Conservation (phyloP, 2,888 invertebrate genomes). For the Conistra vaccinii region DNA sequence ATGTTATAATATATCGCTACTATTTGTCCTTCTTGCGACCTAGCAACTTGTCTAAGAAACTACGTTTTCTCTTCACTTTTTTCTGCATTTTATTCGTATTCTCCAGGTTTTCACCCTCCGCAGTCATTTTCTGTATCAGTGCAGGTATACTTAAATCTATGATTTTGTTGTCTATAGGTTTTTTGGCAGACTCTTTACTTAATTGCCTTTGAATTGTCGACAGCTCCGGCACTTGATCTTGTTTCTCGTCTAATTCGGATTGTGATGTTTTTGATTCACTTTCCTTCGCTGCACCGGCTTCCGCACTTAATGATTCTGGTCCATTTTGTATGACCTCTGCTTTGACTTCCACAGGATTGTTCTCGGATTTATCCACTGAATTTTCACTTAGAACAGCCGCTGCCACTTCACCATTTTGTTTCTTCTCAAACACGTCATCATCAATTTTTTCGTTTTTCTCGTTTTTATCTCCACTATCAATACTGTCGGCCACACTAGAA, state of each 20-base stretch:
- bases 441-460: constrained; percentile 75
- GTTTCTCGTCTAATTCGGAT: constrained; percentile 83
- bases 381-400: constrained; percentile 61
- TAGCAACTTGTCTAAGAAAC: constrained; percentile 87
- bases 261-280: constrained; percentile 79
- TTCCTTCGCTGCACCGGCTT: constrained; percentile 65
- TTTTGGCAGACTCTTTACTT: constrained; percentile 80
- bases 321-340: constrained; percentile 78
- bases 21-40: constrained; percentile 85
- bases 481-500: constrained; percentile 79
- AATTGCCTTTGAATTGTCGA: constrained; percentile 78
- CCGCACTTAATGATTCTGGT: constrained; percentile 67
- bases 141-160: constrained; percentile 85
- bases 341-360: constrained; percentile 66
- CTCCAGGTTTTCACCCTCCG: constrained; percentile 82
- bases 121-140: constrained; percentile 84
- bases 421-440: constrained; percentile 83
- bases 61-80: constrained; percentile 88
- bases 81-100: constrained; percentile 77
- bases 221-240: constrained; percentile 84
- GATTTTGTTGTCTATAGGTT: constrained; percentile 72
- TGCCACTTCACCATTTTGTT: constrained; percentile 67
- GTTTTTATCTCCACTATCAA: constrained; percentile 75
- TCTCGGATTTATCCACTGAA: constrained; percentile 56
- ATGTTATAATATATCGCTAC: constrained; percentile 72